A percentile compares a stretch with the other conserved stretches of the same genome.
Conservation (phyloP, 2,113 vertebrate genomes). For the Chaetorhynchus papuensis region DNA sequence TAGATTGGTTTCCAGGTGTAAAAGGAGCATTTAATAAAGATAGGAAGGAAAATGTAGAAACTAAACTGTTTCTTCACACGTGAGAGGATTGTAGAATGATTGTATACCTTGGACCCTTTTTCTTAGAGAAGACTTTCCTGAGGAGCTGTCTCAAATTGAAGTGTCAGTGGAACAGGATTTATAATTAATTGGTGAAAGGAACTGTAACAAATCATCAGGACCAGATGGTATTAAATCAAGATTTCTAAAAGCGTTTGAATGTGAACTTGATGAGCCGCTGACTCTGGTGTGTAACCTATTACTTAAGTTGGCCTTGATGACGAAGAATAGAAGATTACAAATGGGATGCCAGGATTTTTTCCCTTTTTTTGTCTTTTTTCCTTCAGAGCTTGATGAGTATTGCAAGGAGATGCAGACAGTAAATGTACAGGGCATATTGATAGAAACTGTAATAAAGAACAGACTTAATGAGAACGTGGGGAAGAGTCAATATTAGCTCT, state of each 20-base stretch:
- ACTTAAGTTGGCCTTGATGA: constrained; percentile 26
- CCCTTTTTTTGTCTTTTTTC: neutral
- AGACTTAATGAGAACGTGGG: constrained; percentile 23
- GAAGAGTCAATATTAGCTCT: constrained; percentile 58
- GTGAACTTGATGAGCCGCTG: constrained; percentile 31
- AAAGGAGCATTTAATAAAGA: neutral
- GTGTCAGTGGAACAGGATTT: constrained; percentile 45
- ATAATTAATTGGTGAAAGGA: constrained; percentile 58
- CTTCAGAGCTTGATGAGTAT: neutral
- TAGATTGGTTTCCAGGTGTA: neutral
- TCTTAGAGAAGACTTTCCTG: neutral
- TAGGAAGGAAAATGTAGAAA: neutral
- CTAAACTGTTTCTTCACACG: neutral
- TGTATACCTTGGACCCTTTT: neutral
- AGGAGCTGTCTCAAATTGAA: constrained; percentile 51
- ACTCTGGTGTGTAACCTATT: constrained; percentile 54
- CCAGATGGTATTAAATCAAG: constrained; percentile 56
- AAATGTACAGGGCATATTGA: constrained; percentile 1
- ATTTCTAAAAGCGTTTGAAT: constrained; percentile 56
- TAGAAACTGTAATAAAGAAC: constrained; percentile 51
- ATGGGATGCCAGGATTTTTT: neutral
- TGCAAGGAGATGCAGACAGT: neutral
- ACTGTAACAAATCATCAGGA: constrained; percentile 44
- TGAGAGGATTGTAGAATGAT: neutral
- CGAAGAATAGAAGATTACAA: constrained; percentile 6